Conservation (phyloP, 2,113 vertebrate genomes). For the Rhabdornis inornatus region DNA sequence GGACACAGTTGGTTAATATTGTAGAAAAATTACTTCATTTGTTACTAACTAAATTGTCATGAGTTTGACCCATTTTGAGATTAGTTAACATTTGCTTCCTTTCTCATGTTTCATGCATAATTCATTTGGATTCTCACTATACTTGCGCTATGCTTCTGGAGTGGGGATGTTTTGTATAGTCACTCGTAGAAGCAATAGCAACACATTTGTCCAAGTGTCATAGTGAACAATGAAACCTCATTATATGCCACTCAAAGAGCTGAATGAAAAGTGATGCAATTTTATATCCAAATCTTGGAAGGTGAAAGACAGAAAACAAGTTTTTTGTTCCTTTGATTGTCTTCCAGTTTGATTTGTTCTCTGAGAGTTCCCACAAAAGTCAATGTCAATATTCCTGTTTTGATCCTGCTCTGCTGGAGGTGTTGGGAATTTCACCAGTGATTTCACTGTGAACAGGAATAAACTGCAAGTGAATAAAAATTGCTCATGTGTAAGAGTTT, state of each 20-base stretch:
- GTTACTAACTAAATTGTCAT: constrained; percentile 71
- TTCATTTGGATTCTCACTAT: constrained; percentile 62
- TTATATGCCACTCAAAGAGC: constrained; percentile 10
- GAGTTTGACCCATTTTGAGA: constrained; percentile 75
- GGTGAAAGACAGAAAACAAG: neutral
- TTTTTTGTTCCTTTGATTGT: constrained; percentile 3
- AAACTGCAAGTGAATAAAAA: neutral
- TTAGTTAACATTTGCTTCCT: constrained; percentile 72
- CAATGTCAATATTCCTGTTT: neutral
- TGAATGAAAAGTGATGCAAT: constrained; percentile 32
- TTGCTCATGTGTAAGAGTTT: neutral
- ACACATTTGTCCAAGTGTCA: constrained; percentile 47
- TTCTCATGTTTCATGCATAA: constrained; percentile 67
- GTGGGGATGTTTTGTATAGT: neutral
- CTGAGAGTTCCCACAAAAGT: neutral
- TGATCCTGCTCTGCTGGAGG: neutral
- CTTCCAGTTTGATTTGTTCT: neutral
- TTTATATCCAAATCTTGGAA: constrained; percentile 19
- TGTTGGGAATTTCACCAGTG: neutral
- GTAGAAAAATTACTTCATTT: constrained; percentile 71
- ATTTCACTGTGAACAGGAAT: neutral
- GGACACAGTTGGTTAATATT: constrained; percentile 76
- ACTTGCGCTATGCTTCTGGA: neutral
- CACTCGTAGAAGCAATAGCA: constrained; percentile 5
- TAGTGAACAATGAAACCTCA: constrained; percentile 29